Conservation (phyloP, 2,113 vertebrate genomes). For the Delphinapterus leucas region DNA sequence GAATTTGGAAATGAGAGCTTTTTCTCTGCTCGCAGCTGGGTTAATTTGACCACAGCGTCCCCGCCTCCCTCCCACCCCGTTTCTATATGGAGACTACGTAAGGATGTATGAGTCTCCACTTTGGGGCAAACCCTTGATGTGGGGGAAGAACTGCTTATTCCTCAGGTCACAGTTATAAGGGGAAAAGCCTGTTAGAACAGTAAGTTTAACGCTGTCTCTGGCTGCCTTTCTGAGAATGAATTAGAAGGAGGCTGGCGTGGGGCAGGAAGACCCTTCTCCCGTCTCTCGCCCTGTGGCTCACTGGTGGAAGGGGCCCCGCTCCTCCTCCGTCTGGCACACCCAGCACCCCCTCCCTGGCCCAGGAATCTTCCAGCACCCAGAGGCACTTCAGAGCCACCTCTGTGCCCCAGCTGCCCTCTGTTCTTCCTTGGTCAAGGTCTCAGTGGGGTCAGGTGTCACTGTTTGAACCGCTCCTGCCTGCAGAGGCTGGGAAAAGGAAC, state of each 20-base stretch:
- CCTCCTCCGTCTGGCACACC: fast-evolving
- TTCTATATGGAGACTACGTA: background rate
- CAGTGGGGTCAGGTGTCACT: background rate
- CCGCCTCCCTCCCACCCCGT: background rate
- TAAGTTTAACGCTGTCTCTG: background rate
- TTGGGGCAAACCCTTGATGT: background rate
- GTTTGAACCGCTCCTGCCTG: background rate
- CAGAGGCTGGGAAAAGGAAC: background rate
- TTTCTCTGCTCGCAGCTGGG: background rate
- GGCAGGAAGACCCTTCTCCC: background rate
- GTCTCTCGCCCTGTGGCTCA: background rate
- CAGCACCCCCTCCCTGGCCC: background rate
- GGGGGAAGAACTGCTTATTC: too few species aligned
- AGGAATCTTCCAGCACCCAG: background rate
- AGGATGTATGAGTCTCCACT: background rate
- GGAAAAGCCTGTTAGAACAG: background rate
- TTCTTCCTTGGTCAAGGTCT: background rate
- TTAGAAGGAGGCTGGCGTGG: background rate
- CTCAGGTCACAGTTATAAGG: background rate
- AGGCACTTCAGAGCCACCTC: background rate
- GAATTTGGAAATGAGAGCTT: background rate
- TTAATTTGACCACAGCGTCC: fast-evolving
- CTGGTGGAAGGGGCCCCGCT: background rate
- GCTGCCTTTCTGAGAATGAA: background rate
- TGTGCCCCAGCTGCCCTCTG: background rate